Evolutionary conservation across 2,113 vertebrate species (phyloP), one percentile per base, ranked within the genome.

Genomic region (Semnopithecus entellus): DNA sequence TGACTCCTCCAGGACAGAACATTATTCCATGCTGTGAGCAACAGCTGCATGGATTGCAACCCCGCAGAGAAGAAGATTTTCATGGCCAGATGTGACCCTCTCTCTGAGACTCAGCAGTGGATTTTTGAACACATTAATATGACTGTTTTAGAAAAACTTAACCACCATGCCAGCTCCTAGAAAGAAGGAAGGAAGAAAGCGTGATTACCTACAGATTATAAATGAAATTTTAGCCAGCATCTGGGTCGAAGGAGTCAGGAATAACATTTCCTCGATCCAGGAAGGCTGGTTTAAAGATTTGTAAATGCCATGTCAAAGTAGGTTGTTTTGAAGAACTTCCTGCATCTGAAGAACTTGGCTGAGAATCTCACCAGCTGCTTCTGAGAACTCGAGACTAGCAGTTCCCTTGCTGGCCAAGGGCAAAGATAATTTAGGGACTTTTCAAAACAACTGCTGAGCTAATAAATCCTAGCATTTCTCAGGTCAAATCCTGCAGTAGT

Each of bases 81-180:
- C 99, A 99, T 99, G 99, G 99, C 99, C 98, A 99, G 99, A 99
- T 99, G 99, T 95, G 99, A 99, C 97, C 99, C 99, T 88, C 98
- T 99, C 22, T 99, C 99, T 66, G 99, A 99, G 98, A 99, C 99
- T 91, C 99, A 99, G 93, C 99, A 99, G 98, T 99, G 99, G 99
- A 98, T 99, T 98, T 99, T 99, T 98, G 99, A 99, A 98, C 99
- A 99, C 98, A 98, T 98, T 98, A 99, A 99, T 97, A 96, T 98
- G 98, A 99, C 99, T 98, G 98, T 99, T 98, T 98, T 99, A 98
- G 99, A 99, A 98, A 99, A 99, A 98, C 98, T 98, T 98, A 99
- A 99, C 98, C 97, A 98, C 97, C 97, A 98, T 93, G 96, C 92
- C 97, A 98, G 96, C 97, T 99, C 99, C 97, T 99, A 99, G 98